Percentiles rank a stretch among this genome's conserved stretches.
Evolutionary conservation across 2,888 invertebrate species (phyloP).

Genomic region (Epinotia bilunana): DNA sequence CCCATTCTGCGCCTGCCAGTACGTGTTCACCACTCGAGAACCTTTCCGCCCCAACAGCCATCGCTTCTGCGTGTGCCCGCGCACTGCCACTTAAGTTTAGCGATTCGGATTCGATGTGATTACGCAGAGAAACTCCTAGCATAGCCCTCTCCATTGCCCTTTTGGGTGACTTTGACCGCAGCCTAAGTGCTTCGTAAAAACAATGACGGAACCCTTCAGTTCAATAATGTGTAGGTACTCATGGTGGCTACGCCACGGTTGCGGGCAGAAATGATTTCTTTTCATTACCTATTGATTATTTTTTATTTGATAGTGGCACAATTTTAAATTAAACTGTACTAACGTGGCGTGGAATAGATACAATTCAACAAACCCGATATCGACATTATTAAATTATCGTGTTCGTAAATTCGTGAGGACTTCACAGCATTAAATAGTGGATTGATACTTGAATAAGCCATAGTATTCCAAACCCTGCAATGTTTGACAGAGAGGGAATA

Average conservation of each 20-base stretch:
- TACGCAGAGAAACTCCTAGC: no score
- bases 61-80: no score
- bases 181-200: neutral
- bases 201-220: conserved; percentile 8
- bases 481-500: no score
- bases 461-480: no score
- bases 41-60: no score
- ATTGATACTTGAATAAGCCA: neutral
- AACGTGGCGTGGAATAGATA: conserved; percentile 16
- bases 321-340: conserved; percentile 28
- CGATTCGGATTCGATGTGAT: no score
- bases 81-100: no score
- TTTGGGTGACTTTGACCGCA: no score
- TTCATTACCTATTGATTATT: conserved; percentile 44
- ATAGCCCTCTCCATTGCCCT: no score
- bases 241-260: neutral
- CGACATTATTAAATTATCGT: conserved; percentile 6
- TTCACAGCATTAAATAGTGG: neutral
- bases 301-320: conserved; percentile 37
- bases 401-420: conserved; percentile 2
- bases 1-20: no score
- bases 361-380: conserved; percentile 9
- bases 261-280: conserved; percentile 32
- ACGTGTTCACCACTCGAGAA: no score
- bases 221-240: neutral